A percentile compares a stretch with the other conserved stretches of the same genome.
These are phyloP conservation scores for Chouioia cunea DNA, from an alignment of 2,888 invertebrate species.

Conservation along the genomic window DNA sequence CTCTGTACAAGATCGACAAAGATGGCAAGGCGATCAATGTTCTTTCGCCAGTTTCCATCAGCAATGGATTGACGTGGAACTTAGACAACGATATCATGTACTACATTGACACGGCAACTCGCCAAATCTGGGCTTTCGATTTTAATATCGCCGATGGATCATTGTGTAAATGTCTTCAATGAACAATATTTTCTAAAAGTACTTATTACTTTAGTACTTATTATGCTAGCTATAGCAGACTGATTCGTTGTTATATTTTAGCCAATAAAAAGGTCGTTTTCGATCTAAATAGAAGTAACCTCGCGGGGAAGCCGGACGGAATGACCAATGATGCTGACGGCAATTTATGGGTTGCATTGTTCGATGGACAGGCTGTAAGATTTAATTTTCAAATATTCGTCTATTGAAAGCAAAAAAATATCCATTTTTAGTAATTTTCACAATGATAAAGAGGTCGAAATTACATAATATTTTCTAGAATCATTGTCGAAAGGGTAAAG, in stretches of 20 bases:
- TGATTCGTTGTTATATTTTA: constrained; percentile 73
- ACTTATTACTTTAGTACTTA: too few species aligned
- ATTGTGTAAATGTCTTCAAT: too few species aligned
- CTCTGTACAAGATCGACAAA: constrained; percentile 72
- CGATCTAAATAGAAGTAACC: constrained; percentile 72
- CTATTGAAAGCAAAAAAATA: too few species aligned
- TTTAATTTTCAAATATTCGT: constrained; percentile 16
- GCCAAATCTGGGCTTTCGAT: constrained; percentile 78
- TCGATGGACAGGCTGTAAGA: constrained; percentile 75
- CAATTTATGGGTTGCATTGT: constrained; percentile 82
- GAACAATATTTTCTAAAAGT: too few species aligned
- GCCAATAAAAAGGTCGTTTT: constrained; percentile 73
- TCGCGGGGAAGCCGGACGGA: constrained; percentile 75
- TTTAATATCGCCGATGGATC: constrained; percentile 72
- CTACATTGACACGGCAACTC: constrained; percentile 80
- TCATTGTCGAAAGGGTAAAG: too few species aligned
- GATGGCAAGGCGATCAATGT: constrained; percentile 47
- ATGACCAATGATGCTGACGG: constrained; percentile 85
- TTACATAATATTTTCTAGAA: too few species aligned
- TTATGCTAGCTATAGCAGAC: too few species aligned
- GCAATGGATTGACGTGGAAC: constrained; percentile 85
- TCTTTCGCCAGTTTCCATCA: constrained; percentile 72
- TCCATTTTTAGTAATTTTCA: too few species aligned
- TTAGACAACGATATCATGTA: constrained; percentile 78
- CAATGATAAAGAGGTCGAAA: too few species aligned